A percentile compares a stretch with the other conserved stretches of the same genome.
These are phyloP conservation scores for Nymphalis urticae DNA, from an alignment of 2,888 invertebrate species.

Conservation along the genomic window DNA sequence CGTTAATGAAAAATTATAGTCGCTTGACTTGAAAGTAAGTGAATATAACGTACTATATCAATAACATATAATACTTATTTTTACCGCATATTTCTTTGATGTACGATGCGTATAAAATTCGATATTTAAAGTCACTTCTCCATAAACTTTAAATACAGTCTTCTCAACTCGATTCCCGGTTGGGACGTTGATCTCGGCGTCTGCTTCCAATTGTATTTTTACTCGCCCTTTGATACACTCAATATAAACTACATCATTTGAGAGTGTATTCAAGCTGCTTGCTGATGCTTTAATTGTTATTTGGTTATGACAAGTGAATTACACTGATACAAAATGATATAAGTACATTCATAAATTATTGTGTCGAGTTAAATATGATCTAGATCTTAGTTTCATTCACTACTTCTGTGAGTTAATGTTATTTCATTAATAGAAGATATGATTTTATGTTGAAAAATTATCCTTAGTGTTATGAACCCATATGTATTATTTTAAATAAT, in stretches of 20 bases:
- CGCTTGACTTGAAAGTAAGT: no score
- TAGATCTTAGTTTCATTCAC: no score
- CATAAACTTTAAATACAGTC: slow-evolving; percentile 13
- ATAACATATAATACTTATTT: no score
- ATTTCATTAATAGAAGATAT: no score
- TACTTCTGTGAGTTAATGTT: no score
- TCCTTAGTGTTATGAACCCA: no score
- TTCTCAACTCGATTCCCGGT: slow-evolving; percentile 55
- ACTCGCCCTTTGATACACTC: slow-evolving; percentile 38
- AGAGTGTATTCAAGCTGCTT: slow-evolving; percentile 24
- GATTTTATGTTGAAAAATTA: no score
- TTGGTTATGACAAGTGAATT: slow-evolving; percentile 35
- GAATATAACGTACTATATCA: no score
- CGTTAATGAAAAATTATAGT: no score
- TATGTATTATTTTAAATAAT: no score
- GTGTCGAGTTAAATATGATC: slow-evolving; percentile 14
- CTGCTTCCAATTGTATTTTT: slow-evolving; percentile 55
- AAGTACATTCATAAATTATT: slow-evolving; percentile 13
- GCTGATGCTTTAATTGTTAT: slow-evolving; percentile 37
- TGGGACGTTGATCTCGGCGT: slow-evolving; percentile 65
- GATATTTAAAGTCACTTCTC: background rate
- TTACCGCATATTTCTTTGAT: background rate
- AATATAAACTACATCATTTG: slow-evolving; percentile 31
- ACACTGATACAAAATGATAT: slow-evolving; percentile 26
- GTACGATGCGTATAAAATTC: background rate